A percentile compares a stretch with the other conserved stretches of the same genome.
Evolutionary conservation across 2,113 vertebrate genomes (phyloP).

Genomic region (Corapipo altera): DNA sequence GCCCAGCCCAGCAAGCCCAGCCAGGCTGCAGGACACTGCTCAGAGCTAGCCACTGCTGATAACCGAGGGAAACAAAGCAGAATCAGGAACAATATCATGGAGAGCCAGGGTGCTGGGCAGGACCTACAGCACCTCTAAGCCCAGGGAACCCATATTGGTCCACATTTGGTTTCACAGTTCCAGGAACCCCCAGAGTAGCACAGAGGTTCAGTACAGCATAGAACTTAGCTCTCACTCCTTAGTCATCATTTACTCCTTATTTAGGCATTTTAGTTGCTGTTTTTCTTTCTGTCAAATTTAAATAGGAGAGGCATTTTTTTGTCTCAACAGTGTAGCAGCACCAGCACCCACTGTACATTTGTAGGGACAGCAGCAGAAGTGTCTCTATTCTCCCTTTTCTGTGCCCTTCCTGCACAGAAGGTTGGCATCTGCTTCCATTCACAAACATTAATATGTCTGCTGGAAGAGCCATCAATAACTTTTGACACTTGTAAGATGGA

Average conservation of each 20-base stretch:
- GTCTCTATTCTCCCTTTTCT: not conserved
- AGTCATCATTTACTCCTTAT: not conserved
- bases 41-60: too few relatives aligned
- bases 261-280: not conserved
- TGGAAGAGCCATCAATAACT: not conserved
- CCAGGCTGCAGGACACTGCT: not conserved
- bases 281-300: not conserved
- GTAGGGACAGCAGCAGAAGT: not conserved
- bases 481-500: not conserved
- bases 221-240: not conserved
- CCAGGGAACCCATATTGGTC: not conserved
- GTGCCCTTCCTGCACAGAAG: not conserved
- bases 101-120: accelerated
- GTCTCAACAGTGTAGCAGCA: not conserved
- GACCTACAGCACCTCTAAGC: not conserved
- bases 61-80: not conserved
- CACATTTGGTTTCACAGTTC: not conserved
- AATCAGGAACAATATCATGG: accelerated
- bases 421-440: not conserved
- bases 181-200: not conserved
- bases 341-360: too few relatives aligned
- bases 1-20: not conserved
- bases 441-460: not conserved
- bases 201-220: not conserved
- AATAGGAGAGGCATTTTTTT: not conserved